These are phyloP conservation scores for Octomys mimax DNA, from an alignment of 2,797 vertebrate genomes.

Conservation along the genomic window DNA sequence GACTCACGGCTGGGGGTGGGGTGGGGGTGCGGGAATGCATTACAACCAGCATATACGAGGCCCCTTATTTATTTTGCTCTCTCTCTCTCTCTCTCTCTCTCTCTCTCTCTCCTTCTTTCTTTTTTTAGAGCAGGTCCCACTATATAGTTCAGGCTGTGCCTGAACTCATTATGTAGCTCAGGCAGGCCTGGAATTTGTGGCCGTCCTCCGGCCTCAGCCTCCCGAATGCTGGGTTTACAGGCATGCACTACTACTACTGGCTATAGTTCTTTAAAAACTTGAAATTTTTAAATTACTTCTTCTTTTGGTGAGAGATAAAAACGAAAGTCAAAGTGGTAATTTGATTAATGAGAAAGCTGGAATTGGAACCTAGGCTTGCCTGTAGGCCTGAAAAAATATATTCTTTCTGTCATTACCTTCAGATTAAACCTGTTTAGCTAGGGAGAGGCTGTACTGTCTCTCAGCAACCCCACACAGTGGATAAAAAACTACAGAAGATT, in stretches of 20 bases:
- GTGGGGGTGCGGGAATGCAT: not conserved
- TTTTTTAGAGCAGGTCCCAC: not conserved
- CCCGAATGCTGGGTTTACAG: not conserved
- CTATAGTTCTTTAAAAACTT: not conserved
- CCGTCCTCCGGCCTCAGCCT: not conserved
- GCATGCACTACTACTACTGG: not conserved
- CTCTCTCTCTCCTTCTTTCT: not conserved
- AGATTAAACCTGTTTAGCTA: not conserved
- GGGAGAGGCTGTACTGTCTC: not conserved
- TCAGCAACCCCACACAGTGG: not conserved
- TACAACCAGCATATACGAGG: not conserved
- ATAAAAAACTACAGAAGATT: not conserved
- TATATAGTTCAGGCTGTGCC: not conserved
- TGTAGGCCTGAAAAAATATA: not conserved
- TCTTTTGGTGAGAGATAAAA: not conserved
- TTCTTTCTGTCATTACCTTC: slow-evolving; percentile 8
- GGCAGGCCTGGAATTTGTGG: not conserved
- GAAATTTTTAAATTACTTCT: not conserved
- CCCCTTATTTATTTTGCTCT: not conserved
- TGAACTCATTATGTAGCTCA: not conserved
- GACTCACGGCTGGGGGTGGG: not conserved
- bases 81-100: too few species aligned
- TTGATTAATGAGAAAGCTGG: not conserved
- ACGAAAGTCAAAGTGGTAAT: not conserved
- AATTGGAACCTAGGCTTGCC: not conserved